These are phyloP conservation scores for Hypercompe scribonia DNA, from an alignment of 2,888 invertebrate genomes.

Conservation along the genomic window DNA sequence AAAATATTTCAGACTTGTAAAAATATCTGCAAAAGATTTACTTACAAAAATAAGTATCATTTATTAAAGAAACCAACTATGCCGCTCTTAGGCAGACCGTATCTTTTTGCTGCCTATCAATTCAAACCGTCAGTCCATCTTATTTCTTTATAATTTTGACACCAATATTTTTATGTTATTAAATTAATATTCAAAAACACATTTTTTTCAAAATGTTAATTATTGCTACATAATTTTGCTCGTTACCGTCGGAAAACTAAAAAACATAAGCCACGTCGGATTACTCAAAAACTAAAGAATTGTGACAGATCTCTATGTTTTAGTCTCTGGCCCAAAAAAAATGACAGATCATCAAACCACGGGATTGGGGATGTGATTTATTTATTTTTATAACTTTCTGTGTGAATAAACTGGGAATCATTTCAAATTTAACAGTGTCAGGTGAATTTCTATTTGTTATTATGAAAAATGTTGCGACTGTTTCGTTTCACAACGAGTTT, in stretches of 20 bases:
- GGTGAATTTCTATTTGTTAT: slow-evolving; percentile 46
- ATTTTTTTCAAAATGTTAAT: neutral
- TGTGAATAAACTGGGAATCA: slow-evolving; percentile 53
- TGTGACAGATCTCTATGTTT: slow-evolving; percentile 33
- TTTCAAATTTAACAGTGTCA: slow-evolving; percentile 60
- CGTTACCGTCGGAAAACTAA: neutral
- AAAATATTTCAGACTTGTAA: no score
- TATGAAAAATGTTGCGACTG: slow-evolving; percentile 10
- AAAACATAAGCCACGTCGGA: slow-evolving; percentile 35
- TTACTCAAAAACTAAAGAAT: slow-evolving; percentile 26
- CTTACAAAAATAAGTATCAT: no score
- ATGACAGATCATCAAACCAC: slow-evolving; percentile 70
- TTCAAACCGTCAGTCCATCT: no score
- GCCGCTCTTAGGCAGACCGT: no score
- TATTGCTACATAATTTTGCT: neutral
- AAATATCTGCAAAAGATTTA: no score
- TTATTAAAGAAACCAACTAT: no score
- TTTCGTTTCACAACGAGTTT: neutral
- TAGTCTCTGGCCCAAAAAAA: slow-evolving; percentile 45
- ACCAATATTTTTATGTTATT: no score
- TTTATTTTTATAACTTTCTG: slow-evolving; percentile 67
- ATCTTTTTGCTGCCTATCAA: no score
- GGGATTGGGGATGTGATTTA: slow-evolving; percentile 68
- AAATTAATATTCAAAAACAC: neutral
- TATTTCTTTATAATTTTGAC: no score